Conservation (phyloP, 1,140 invertebrate genomes). For the Sipha flava region DNA sequence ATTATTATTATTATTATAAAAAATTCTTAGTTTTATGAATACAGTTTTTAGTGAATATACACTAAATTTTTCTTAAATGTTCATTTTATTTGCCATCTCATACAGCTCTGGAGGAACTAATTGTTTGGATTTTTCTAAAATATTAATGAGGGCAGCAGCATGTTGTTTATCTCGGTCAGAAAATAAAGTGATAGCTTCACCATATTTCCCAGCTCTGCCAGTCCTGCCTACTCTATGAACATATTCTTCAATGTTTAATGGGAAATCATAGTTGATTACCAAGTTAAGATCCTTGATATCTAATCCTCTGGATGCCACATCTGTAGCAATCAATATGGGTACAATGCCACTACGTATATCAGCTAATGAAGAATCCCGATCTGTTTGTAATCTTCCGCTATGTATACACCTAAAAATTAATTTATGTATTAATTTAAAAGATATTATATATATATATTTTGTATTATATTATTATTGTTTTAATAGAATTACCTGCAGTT, state of each 20-base stretch:
- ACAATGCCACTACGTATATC: constrained; percentile 68
- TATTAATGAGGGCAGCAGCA: constrained; percentile 68
- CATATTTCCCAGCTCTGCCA: constrained; percentile 74
- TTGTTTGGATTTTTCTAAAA: constrained; percentile 61
- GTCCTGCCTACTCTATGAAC: constrained; percentile 92
- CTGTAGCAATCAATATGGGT: constrained; percentile 80
- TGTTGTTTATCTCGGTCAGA: constrained; percentile 69
- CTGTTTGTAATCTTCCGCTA: constrained; percentile 73
- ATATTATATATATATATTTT: too few species aligned
- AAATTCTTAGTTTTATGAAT: too few species aligned
- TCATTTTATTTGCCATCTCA: too few species aligned
- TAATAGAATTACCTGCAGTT: background rate
- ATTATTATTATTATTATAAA: too few species aligned
- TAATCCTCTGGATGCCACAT: constrained; percentile 82
- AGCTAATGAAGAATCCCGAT: constrained; percentile 73
- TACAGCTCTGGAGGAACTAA: background rate
- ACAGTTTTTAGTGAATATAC: too few species aligned
- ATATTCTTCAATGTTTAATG: constrained; percentile 80
- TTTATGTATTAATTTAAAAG: background rate
- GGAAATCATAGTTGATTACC: constrained; percentile 89
- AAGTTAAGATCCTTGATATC: constrained; percentile 47
- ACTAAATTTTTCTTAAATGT: too few species aligned
- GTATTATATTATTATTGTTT: too few species aligned
- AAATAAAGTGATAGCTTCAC: constrained; percentile 70
- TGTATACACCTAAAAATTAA: constrained; percentile 56